Conservation (phyloP, 2,113 vertebrate species). For the Tiliqua scincoides region DNA sequence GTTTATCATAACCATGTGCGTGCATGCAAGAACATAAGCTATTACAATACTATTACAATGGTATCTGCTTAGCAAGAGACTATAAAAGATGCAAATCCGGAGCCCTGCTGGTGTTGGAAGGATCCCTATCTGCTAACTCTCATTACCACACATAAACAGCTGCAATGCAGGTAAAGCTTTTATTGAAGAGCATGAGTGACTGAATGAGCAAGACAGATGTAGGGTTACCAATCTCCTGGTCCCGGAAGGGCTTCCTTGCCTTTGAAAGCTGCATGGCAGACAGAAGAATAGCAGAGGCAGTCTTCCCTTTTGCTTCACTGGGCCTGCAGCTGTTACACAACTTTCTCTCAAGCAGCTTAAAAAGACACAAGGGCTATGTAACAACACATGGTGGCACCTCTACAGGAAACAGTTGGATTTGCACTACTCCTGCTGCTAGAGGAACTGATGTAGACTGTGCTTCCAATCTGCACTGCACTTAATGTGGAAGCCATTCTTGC, state of each 20-base stretch:
- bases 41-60: too few relatives aligned
- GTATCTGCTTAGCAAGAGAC: background rate
- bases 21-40: too few relatives aligned
- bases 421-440: background rate
- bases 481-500: background rate
- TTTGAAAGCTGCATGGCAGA: background rate
- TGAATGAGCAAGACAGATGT: background rate
- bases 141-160: background rate
- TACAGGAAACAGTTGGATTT: background rate
- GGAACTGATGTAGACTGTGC: background rate
- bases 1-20: background rate
- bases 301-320: background rate
- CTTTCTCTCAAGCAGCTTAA: background rate
- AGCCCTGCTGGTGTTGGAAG: background rate
- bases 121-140: too few relatives aligned
- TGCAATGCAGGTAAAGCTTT: background rate
- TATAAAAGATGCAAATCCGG: background rate
- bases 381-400: background rate
- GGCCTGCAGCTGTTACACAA: background rate
- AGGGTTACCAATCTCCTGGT: background rate
- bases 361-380: background rate
- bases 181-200: background rate
- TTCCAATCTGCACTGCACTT: too few relatives aligned
- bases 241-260: background rate
- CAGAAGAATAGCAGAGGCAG: background rate